Percentiles rank a stretch among this genome's conserved stretches.
phyloP scores from a whole-genome alignment of 2,113 vertebrate species.

The Petromus typicus region DNA sequence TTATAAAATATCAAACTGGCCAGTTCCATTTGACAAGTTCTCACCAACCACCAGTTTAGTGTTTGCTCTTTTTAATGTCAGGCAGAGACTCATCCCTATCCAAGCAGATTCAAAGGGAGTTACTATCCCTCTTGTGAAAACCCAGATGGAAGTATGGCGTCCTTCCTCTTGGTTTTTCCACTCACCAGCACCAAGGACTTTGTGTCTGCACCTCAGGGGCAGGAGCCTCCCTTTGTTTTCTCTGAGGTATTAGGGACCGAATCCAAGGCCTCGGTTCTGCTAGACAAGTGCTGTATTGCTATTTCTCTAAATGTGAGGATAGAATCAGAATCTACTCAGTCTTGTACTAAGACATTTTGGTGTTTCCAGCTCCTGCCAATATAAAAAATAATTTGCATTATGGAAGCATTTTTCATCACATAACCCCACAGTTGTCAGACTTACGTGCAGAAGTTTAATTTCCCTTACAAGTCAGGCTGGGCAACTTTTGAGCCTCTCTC shows the following conservation, averaged over 20 bases:
- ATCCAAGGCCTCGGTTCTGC: background rate
- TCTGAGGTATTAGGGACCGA: background rate
- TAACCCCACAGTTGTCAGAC: background rate
- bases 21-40: background rate
- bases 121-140: background rate
- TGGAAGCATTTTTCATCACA: background rate
- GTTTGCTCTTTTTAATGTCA: background rate
- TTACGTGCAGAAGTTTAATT: background rate
- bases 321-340: background rate
- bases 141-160: background rate
- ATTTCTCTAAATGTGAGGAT: background rate
- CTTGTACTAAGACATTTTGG: background rate
- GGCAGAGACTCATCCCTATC: background rate
- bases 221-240: background rate
- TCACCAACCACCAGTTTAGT: background rate
- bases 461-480: too few species aligned
- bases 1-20: background rate
- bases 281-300: background rate
- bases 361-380: background rate
- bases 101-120: background rate
- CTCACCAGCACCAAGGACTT: background rate
- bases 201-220: background rate
- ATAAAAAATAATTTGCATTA: background rate
- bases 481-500: background rate
- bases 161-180: background rate